These are phyloP conservation scores for Paralichthys olivaceus DNA, from an alignment of 2,113 vertebrate species.

Conservation along the genomic window DNA sequence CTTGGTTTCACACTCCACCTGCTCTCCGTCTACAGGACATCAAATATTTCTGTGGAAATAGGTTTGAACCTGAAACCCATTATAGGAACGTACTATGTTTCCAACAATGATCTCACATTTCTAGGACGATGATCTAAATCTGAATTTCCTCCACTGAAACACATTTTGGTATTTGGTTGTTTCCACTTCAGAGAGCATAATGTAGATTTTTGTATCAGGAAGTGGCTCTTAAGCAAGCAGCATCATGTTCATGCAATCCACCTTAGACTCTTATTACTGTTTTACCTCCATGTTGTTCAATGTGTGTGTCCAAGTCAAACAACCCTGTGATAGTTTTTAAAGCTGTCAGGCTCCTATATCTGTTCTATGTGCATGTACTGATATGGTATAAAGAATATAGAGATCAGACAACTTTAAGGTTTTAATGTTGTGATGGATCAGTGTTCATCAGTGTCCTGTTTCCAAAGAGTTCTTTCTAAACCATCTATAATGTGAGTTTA, in stretches of 20 bases:
- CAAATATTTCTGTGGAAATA: slow-evolving; percentile 8
- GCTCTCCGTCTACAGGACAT: neutral
- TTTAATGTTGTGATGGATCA: too few relatives aligned
- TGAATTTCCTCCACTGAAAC: slow-evolving; percentile 51
- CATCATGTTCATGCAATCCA: slow-evolving; percentile 9
- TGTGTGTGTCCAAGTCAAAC: neutral
- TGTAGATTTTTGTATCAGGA: slow-evolving; percentile 61
- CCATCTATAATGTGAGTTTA: too few relatives aligned
- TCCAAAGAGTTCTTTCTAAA: too few relatives aligned
- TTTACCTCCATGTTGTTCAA: neutral
- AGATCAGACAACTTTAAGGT: too few relatives aligned
- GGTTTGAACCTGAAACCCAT: slow-evolving; percentile 3
- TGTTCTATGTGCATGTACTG: too few relatives aligned
- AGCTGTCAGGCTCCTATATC: too few relatives aligned
- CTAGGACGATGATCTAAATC: slow-evolving; percentile 37
- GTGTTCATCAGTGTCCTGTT: too few relatives aligned
- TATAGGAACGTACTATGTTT: neutral
- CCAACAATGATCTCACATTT: slow-evolving; percentile 8
- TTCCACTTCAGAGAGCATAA: slow-evolving; percentile 47
- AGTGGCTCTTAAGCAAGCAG: slow-evolving; percentile 58
- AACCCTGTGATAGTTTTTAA: neutral
- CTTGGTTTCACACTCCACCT: too few relatives aligned
- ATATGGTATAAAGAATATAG: too few relatives aligned
- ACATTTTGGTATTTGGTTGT: slow-evolving; percentile 38
- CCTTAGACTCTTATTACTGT: neutral